Evolutionary conservation across 2,888 invertebrate genomes (phyloP).

Genomic region (Caenorhabditis sulstoni): DNA sequence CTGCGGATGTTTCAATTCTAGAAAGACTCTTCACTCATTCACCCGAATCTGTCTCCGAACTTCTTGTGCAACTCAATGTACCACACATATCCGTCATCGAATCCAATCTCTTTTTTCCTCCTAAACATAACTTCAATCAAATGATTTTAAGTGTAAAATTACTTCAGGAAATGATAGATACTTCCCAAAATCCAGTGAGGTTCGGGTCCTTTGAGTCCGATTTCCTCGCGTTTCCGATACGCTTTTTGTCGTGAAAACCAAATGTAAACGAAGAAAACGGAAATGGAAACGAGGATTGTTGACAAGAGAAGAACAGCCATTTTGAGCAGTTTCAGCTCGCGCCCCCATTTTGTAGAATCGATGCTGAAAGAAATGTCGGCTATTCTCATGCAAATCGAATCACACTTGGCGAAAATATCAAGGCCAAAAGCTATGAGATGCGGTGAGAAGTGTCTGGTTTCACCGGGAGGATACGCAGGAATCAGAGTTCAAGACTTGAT

Average conservation of each 20-base stretch:
- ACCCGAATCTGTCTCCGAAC: slow-evolving; percentile 47
- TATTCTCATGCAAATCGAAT: too few relatives aligned
- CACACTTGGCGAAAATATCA: too few relatives aligned
- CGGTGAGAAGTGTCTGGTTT: neutral
- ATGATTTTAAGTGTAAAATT: neutral
- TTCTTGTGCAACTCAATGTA: slow-evolving; percentile 29
- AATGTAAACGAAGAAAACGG: neutral
- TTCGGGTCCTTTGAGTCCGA: slow-evolving; percentile 52
- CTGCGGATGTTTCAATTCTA: slow-evolving; percentile 10
- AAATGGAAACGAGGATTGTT: neutral
- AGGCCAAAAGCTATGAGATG: too few relatives aligned
- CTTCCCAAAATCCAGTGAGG: slow-evolving; percentile 55
- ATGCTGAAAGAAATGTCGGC: too few relatives aligned
- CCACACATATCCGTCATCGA: slow-evolving; percentile 50
- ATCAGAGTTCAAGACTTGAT: slow-evolving; percentile 53
- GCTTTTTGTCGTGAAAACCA: neutral
- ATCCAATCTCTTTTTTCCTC: slow-evolving; percentile 21
- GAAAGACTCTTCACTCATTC: neutral
- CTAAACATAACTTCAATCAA: slow-evolving; percentile 3
- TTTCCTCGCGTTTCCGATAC: neutral
- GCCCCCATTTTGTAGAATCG: too few relatives aligned
- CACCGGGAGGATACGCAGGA: neutral
- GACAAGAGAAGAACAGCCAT: slow-evolving; percentile 1
- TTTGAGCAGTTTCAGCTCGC: too few relatives aligned
- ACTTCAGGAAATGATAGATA: slow-evolving; percentile 39